Evolutionary conservation across 2,113 vertebrate genomes (phyloP).

Genomic region (Neogobius melanostomus): DNA sequence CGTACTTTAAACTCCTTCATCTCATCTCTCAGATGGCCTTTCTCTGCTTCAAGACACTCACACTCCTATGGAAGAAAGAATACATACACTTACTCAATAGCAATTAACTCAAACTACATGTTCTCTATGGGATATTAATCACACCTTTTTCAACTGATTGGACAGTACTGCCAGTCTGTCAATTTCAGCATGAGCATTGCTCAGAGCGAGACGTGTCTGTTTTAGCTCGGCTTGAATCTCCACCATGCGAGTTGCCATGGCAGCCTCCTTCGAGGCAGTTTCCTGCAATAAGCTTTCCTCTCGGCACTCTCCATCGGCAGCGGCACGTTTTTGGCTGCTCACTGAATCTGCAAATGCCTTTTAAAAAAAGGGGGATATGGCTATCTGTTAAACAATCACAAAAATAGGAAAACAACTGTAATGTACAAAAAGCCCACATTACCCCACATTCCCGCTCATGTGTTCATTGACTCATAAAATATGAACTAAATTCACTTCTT

Average conservation of each 20-base stretch:
- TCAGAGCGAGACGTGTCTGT: constrained; percentile 71
- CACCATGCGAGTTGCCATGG: constrained; percentile 76
- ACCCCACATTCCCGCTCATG: constrained; percentile 7
- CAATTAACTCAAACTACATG: background rate
- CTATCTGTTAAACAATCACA: background rate
- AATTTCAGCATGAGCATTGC: constrained; percentile 75
- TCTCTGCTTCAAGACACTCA: constrained; percentile 77
- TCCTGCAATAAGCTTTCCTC: constrained; percentile 82
- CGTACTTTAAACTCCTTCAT: constrained; percentile 82
- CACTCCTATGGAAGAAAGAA: constrained; percentile 70
- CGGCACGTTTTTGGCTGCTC: constrained; percentile 81
- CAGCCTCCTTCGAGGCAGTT: constrained; percentile 81
- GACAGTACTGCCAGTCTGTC: constrained; percentile 71
- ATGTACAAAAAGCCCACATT: background rate
- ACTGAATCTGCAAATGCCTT: constrained; percentile 84
- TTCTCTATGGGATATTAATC: background rate
- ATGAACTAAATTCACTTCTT: constrained; percentile 29
- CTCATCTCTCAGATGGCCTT: constrained; percentile 75
- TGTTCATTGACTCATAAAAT: constrained; percentile 14
- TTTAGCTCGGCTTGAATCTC: constrained; percentile 80
- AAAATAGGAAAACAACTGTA: background rate
- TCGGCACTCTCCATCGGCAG: constrained; percentile 81
- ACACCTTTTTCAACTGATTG: constrained; percentile 80
- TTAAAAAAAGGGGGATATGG: constrained; percentile 19
- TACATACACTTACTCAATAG: background rate